Evolutionary conservation across 1,140 invertebrate species (phyloP).

Genomic region (Aphaenogaster rudis): DNA sequence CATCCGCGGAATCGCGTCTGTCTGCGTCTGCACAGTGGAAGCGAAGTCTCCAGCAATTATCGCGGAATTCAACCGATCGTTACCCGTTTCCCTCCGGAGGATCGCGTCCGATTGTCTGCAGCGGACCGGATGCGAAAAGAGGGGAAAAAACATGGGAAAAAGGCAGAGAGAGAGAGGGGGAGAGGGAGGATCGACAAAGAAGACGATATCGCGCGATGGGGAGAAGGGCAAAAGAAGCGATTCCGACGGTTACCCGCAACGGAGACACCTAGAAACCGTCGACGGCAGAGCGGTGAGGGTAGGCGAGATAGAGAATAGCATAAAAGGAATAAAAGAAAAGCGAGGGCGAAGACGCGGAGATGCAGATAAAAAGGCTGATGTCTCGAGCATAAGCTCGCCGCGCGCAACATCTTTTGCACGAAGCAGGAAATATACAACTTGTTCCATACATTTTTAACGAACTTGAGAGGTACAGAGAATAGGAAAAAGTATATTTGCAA

Average conservation of each 20-base stretch:
- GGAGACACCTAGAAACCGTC: slow-evolving; percentile 59
- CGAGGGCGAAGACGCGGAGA: slow-evolving; percentile 56
- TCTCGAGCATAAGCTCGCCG: slow-evolving; percentile 37
- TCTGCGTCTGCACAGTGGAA: slow-evolving; percentile 53
- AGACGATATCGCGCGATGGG: slow-evolving; percentile 30
- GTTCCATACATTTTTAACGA: slow-evolving; percentile 6
- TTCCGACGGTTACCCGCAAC: slow-evolving; percentile 63
- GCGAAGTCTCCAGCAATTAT: slow-evolving; percentile 72
- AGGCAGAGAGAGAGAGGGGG: slow-evolving; percentile 5
- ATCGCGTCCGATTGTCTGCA: slow-evolving; percentile 68
- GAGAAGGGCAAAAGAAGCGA: slow-evolving; percentile 66
- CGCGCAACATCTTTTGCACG: slow-evolving; percentile 8
- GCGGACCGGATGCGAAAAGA: slow-evolving; percentile 48
- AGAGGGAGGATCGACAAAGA: slow-evolving; percentile 46
- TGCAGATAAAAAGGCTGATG: slow-evolving; percentile 56
- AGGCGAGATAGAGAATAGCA: slow-evolving; percentile 57
- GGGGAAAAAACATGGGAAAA: slow-evolving; percentile 9
- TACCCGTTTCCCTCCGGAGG: slow-evolving; percentile 61
- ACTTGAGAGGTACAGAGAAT: background rate
- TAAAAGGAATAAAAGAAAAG: slow-evolving; percentile 38
- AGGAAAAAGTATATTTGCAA: background rate
- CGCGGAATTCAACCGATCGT: slow-evolving; percentile 71
- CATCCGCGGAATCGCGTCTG: slow-evolving; percentile 59
- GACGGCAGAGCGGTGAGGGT: background rate
- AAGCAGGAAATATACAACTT: slow-evolving; percentile 7